These are phyloP conservation scores for Ernsta delagoae DNA, from an alignment of 2,888 invertebrate species.

Conservation along the genomic window DNA sequence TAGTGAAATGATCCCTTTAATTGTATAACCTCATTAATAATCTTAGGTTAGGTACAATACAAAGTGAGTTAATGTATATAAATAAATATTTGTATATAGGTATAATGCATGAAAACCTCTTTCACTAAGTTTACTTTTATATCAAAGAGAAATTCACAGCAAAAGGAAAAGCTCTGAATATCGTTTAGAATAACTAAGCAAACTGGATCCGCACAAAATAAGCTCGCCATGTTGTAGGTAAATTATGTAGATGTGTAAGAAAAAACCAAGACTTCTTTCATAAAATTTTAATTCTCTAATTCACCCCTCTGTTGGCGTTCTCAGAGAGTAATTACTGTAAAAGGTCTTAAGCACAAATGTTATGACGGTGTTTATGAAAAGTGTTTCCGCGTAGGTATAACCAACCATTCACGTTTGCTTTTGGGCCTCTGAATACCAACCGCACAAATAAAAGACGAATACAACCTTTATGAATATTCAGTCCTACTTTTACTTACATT, in stretches of 20 bases:
- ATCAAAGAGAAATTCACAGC: constrained; percentile 32
- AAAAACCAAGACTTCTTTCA: constrained; percentile 75
- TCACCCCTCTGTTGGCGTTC: constrained; percentile 65
- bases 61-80: too few species aligned
- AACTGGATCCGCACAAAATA: constrained; percentile 28
- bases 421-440: constrained; percentile 66
- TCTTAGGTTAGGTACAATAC: too few species aligned
- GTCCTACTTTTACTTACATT: constrained; percentile 37
- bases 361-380: constrained; percentile 83
- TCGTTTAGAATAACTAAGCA: constrained; percentile 32
- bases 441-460: constrained; percentile 70
- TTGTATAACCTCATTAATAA: too few species aligned
- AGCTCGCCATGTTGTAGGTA: constrained; percentile 29
- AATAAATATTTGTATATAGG: too few species aligned
- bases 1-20: too few species aligned
- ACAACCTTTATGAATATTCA: constrained; percentile 57
- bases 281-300: constrained; percentile 79
- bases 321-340: constrained; percentile 77
- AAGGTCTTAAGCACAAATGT: constrained; percentile 82
- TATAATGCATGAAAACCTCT: not conserved
- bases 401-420: constrained; percentile 65
- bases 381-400: constrained; percentile 70
- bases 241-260: constrained; percentile 59
- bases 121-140: constrained; percentile 7
- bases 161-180: constrained; percentile 27